Conservation (phyloP, 64 coral and sea anemone genomes). For the Hydrozoanthus tunicans region DNA sequence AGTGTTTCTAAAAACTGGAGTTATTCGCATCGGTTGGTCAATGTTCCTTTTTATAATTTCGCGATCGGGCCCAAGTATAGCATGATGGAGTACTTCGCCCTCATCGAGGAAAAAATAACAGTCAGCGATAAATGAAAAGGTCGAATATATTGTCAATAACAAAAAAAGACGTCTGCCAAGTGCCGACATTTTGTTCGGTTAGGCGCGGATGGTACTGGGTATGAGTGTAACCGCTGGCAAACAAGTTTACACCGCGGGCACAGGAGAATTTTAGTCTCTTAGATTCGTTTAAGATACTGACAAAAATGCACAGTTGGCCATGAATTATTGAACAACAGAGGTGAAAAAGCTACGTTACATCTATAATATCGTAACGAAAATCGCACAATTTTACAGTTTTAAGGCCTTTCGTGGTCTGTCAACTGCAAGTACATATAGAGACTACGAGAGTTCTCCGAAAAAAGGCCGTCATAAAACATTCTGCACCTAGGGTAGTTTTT, state of each 20-base stretch:
- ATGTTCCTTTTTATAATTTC: constrained; percentile 56
- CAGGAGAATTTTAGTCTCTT: neutral
- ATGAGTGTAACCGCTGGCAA: constrained; percentile 5
- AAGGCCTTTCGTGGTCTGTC: no score
- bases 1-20: constrained; percentile 72
- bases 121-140: neutral
- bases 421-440: no score
- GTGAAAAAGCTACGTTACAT: no score
- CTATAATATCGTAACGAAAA: no score
- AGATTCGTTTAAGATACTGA: neutral
- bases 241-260: neutral
- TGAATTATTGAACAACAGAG: neutral
- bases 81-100: constrained; percentile 74
- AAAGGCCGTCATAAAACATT: no score
- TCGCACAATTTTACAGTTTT: no score
- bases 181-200: neutral
- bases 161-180: neutral
- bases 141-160: constrained; percentile 16
- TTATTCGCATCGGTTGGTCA: constrained; percentile 71
- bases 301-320: constrained; percentile 4
- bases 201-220: neutral
- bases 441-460: no score
- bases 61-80: constrained; percentile 44
- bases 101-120: constrained; percentile 67
- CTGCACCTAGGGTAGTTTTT: no score